These are phyloP conservation scores for Notamacropus eugenii DNA, from an alignment of 2,797 vertebrate genomes.

Conservation along the genomic window DNA sequence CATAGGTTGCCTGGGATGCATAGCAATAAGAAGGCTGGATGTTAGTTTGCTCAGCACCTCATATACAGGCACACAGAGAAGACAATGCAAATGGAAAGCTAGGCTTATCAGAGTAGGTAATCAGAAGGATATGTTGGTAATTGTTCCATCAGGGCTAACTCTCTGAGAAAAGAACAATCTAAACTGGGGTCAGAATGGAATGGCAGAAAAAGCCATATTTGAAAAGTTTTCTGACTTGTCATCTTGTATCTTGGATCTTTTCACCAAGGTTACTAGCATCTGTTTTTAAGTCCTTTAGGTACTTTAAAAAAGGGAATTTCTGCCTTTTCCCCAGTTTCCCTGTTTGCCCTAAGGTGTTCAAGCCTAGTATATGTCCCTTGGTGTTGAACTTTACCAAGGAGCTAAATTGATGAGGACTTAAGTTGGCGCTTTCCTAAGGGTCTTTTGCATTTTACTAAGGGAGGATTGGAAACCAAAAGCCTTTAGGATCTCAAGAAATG, in stretches of 20 bases:
- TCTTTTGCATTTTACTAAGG: conserved; percentile 33
- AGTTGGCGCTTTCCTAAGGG: background rate
- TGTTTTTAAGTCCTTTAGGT: conserved; percentile 7
- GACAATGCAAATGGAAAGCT: background rate
- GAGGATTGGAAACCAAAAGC: conserved; percentile 19
- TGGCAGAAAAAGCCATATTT: background rate
- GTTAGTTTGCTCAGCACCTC: background rate
- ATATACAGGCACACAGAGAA: background rate
- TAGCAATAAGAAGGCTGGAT: conserved; percentile 32
- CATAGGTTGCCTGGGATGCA: conserved; percentile 9
- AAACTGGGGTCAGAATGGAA: background rate
- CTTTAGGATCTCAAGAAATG: background rate
- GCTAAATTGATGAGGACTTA: conserved; percentile 8
- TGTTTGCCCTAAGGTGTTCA: background rate
- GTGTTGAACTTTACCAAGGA: background rate
- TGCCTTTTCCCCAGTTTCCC: background rate
- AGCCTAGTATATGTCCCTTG: background rate
- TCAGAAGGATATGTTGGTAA: background rate
- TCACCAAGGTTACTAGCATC: background rate
- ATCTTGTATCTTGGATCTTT: background rate
- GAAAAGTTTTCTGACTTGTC: conserved; percentile 36
- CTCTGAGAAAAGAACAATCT: background rate
- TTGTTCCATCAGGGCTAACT: background rate
- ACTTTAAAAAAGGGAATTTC: background rate
- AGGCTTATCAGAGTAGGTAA: background rate